Conservation (phyloP, 1,140 invertebrate species). For the Solen grandis region DNA sequence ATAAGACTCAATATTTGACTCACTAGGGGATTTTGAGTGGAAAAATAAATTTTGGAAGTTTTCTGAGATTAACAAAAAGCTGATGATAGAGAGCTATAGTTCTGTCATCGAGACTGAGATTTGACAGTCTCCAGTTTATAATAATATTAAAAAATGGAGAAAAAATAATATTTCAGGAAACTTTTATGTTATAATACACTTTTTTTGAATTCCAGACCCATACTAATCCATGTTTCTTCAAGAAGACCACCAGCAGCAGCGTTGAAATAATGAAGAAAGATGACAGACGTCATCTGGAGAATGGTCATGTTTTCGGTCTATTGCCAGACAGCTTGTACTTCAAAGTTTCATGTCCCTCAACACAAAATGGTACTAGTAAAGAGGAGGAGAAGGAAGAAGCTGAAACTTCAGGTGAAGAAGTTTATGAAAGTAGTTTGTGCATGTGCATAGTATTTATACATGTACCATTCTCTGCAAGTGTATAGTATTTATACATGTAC, state of each 20-base stretch:
- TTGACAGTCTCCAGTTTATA: not conserved
- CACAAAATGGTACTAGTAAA: conserved; percentile 55
- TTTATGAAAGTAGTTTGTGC: not conserved
- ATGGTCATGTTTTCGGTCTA: conserved; percentile 75
- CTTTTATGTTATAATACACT: not conserved
- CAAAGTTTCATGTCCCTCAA: conserved; percentile 62
- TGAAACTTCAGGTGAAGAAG: conserved; percentile 17
- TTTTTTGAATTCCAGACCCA: conserved; percentile 71
- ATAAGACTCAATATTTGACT: not conserved
- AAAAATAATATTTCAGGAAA: not conserved
- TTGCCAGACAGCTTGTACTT: conserved; percentile 76
- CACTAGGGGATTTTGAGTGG: not conserved
- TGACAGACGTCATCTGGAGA: conserved; percentile 65
- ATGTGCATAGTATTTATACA: too few species aligned
- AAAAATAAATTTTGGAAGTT: not conserved
- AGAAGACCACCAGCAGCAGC: conserved; percentile 48
- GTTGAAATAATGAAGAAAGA: conserved; percentile 69
- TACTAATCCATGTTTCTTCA: conserved; percentile 78
- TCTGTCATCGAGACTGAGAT: not conserved
- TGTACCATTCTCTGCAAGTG: too few species aligned
- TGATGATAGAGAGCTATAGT: not conserved
- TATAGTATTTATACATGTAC: too few species aligned
- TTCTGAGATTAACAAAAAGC: not conserved
- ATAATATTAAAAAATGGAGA: not conserved
- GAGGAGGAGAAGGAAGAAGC: conserved; percentile 32